Percentiles rank a stretch among this genome's conserved stretches.
These are phyloP conservation scores for Hypanus sabinus DNA, from an alignment of 2,113 vertebrate genomes.

Conservation along the genomic window DNA sequence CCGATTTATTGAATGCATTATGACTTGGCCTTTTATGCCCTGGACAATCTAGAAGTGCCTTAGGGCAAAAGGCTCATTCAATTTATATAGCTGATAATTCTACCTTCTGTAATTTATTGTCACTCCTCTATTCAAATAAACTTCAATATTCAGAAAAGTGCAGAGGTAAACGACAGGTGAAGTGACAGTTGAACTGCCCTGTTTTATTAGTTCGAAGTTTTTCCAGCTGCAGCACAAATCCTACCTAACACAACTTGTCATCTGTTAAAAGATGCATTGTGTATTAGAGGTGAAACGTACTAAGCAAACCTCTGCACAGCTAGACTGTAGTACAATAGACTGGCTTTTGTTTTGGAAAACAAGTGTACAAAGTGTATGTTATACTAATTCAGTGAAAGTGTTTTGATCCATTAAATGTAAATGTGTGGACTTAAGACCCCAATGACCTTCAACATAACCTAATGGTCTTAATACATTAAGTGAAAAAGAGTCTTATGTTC, in stretches of 20 bases:
- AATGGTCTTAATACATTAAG: conserved; percentile 15
- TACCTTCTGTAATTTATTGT: not conserved
- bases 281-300: not conserved
- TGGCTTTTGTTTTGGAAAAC: not conserved
- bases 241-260: not conserved
- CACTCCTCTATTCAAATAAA: not conserved
- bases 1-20: not conserved
- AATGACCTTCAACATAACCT: not conserved
- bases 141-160: not conserved
- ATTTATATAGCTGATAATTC: not conserved
- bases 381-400: conserved; percentile 23
- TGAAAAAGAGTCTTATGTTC: not conserved
- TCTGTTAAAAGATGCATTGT: not conserved
- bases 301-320: not conserved
- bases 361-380: not conserved
- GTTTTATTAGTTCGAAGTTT: not conserved
- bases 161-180: not conserved
- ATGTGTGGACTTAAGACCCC: not conserved
- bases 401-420: not conserved
- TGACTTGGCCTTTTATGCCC: not conserved
- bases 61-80: not conserved
- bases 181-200: not conserved
- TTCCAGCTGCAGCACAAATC: not conserved
- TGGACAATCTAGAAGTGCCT: not conserved
- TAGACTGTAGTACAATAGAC: not conserved